These are phyloP conservation scores for Henricia sp. DNA, from an alignment of 53 echinoderm and acorn worm genomes.

Conservation along the genomic window DNA sequence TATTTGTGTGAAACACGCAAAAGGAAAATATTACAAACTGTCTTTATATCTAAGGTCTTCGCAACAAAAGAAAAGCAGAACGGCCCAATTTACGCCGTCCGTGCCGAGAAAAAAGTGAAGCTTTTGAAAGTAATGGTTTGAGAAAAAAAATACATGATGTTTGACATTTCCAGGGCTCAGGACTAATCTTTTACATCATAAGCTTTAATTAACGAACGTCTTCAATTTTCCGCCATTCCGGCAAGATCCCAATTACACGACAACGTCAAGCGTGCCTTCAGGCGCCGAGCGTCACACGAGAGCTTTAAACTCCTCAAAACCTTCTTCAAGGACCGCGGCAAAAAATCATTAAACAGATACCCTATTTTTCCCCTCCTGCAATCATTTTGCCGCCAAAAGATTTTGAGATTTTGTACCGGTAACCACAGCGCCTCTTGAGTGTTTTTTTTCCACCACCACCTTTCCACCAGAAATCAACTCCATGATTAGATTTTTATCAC, in stretches of 20 bases:
- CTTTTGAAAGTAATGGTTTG: too few relatives aligned
- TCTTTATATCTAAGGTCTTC: too few relatives aligned
- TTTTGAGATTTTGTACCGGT: neutral
- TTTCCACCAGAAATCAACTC: constrained; percentile 1
- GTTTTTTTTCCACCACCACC: neutral
- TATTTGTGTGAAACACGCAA: too few relatives aligned
- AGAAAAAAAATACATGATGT: neutral
- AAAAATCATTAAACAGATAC: constrained; percentile 13
- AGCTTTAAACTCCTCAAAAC: neutral
- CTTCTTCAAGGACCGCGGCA: neutral
- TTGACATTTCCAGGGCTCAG: neutral
- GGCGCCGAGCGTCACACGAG: neutral
- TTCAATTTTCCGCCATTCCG: neutral
- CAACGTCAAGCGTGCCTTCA: neutral
- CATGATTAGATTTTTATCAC: constrained; percentile 41
- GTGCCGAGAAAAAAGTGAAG: too few relatives aligned
- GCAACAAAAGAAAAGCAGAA: too few relatives aligned
- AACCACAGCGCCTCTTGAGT: constrained; percentile 29
- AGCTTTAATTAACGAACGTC: constrained; percentile 34
- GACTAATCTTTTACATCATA: neutral
- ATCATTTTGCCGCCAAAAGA: neutral
- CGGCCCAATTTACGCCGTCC: too few relatives aligned
- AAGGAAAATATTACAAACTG: too few relatives aligned
- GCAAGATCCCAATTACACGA: constrained; percentile 33
- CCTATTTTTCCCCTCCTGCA: neutral